Evolutionary conservation across 2,888 invertebrate species (phyloP).

Genomic region (Polydesmus complanatus): DNA sequence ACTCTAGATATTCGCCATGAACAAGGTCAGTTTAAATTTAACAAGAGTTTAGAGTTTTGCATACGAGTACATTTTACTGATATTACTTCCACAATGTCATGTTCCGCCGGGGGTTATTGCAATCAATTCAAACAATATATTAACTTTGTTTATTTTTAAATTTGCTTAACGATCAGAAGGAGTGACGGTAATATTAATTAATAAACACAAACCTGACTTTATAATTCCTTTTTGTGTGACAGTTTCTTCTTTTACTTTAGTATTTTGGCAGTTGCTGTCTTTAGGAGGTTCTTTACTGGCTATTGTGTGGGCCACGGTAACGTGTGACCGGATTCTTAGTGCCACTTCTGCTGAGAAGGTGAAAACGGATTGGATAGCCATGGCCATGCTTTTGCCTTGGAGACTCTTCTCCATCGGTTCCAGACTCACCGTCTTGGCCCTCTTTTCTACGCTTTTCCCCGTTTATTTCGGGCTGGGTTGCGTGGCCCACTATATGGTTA

Average conservation of each 20-base stretch:
- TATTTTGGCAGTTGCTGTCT: conserved; percentile 8
- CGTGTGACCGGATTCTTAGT: conserved; percentile 10
- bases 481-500: conserved; percentile 9
- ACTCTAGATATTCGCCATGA: background rate
- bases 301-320: conserved; percentile 9
- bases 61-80: too few relatives aligned
- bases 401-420: conserved; percentile 6
- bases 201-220: too few relatives aligned
- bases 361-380: background rate
- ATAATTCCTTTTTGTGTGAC: too few relatives aligned
- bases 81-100: too few relatives aligned
- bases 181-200: too few relatives aligned
- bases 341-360: background rate
- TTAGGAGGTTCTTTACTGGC: background rate
- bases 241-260: conserved; percentile 1
- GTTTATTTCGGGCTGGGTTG: conserved; percentile 13
- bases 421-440: conserved; percentile 5
- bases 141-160: too few relatives aligned
- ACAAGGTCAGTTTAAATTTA: too few relatives aligned
- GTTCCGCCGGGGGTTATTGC: too few relatives aligned
- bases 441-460: conserved; percentile 11
- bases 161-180: too few relatives aligned
- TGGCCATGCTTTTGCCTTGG: conserved; percentile 11
- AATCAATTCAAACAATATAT: too few relatives aligned
- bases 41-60: too few relatives aligned